Percentiles rank a stretch among this genome's conserved stretches.
These are phyloP conservation scores for Hyles lineata DNA, from an alignment of 2,888 invertebrate genomes.

Conservation along the genomic window DNA sequence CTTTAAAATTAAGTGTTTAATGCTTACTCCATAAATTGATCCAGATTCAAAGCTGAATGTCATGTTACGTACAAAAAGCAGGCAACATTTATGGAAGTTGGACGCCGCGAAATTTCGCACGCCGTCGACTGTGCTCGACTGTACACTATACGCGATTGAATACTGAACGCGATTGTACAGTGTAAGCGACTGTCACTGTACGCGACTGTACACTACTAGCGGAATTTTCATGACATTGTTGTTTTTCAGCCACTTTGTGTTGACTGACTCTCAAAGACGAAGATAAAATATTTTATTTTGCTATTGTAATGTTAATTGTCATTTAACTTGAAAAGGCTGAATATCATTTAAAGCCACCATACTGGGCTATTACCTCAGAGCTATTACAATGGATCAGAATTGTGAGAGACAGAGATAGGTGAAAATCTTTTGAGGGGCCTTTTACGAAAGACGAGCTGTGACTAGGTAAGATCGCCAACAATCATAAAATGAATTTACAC, in stretches of 20 bases:
- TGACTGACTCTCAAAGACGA: not conserved
- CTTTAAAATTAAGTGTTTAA: not conserved
- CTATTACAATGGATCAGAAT: no score
- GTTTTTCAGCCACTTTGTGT: not conserved
- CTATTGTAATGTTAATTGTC: not conserved
- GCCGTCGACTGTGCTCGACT: not conserved
- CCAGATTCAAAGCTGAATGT: not conserved
- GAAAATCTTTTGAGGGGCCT: no score
- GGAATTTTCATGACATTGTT: not conserved
- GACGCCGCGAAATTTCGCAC: constrained; percentile 40
- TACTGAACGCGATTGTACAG: no score
- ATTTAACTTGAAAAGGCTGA: not conserved
- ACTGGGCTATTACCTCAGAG: no score
- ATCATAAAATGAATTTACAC: no score
- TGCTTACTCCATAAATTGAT: not conserved
- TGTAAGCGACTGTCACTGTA: no score
- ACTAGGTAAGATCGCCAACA: no score
- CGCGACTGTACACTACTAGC: not conserved
- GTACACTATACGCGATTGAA: no score
- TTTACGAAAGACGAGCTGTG: no score
- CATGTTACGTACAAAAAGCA: constrained; percentile 35
- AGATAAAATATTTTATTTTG: not conserved
- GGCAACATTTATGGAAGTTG: constrained; percentile 42
- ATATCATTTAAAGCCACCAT: not conserved
- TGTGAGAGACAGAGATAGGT: no score